Percentiles rank a stretch among this genome's conserved stretches.
These are phyloP conservation scores for Papilio glaucus DNA, from an alignment of 1,140 invertebrate species.

Conservation along the genomic window DNA sequence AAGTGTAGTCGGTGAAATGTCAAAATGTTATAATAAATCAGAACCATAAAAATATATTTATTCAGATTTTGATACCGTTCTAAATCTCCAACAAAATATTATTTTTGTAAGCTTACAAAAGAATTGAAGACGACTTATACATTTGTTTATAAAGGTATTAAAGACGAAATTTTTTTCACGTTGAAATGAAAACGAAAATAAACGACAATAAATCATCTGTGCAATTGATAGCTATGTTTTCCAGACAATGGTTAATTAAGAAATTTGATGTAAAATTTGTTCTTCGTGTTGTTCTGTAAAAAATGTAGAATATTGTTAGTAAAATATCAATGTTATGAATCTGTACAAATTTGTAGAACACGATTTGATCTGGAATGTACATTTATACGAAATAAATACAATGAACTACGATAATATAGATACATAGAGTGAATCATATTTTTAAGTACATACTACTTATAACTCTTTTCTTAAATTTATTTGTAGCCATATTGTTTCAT, in stretches of 20 bases:
- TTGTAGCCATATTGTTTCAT: no score
- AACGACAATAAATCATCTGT: constrained; percentile 15
- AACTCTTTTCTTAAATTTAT: no score
- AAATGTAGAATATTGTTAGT: no score
- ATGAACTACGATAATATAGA: no score
- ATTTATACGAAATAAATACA: no score
- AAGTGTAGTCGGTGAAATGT: background rate
- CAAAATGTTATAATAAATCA: background rate
- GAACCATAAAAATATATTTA: background rate
- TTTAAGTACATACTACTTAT: no score
- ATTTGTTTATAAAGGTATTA: constrained; percentile 14
- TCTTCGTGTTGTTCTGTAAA: no score
- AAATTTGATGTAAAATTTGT: background rate
- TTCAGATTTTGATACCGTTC: constrained; percentile 7
- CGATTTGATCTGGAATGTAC: no score
- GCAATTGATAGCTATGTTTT: constrained; percentile 16
- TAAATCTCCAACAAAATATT: constrained; percentile 21
- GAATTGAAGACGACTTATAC: constrained; percentile 1
- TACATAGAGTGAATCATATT: no score
- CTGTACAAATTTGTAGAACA: no score
- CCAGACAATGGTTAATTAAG: background rate
- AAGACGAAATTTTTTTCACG: constrained; percentile 7
- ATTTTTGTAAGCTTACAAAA: constrained; percentile 31
- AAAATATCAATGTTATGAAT: no score
- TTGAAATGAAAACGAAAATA: constrained; percentile 11